Base-by-base conservation (phyloP, 2,113 vertebrate genomes). In the Sinosuthora webbiana region DNA sequence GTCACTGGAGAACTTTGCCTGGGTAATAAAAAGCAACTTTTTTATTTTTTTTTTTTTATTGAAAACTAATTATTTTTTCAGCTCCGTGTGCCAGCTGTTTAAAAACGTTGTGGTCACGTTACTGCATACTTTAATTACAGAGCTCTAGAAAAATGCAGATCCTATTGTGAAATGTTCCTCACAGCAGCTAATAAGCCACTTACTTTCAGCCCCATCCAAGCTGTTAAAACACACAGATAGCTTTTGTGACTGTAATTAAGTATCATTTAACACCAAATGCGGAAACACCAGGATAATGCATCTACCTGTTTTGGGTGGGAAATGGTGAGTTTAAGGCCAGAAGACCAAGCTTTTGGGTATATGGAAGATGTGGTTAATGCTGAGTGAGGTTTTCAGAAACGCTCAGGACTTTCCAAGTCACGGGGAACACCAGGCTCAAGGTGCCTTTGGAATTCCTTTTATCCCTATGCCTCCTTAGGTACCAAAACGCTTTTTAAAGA, bases 51-150 rank as follows among this genome's bases (percentile, higher is more conserved):
- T 96, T 98, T 96, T 96, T 96, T 98, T 98, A 98, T 98, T 98
- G 96, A 97, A 98, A 98, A 97, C 92, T 97, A 98, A 97, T 98
- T 98, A 97, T 97, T 97, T 97, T 97, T 98, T 97, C 90, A 96
- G 95, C 95, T 97, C 89, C 94, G 15, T 97, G 95, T 97, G 97
- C 97, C 97, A 98, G 94, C 94, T 98, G 96, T 97, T 97, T 97
- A 93, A 97, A 98, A 98, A 97, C 89, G 77, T 94, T 97, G 85
- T 94, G 96, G 94, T 97, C 95, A 97, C 42, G 88, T 98, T 97
- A 97, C 95, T 23, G 33, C 95, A 92, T 96, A 97, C 96, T 98
- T 98, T 97, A 97, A 97, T 97, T 96, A 96, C 95, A 88, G 87
- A 87, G 87, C 84, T 95, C 92, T 76, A 93, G 89, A 97, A 92